phyloP scores from a whole-genome alignment of 2,888 invertebrate species.

The Hyalella azteca region DNA sequence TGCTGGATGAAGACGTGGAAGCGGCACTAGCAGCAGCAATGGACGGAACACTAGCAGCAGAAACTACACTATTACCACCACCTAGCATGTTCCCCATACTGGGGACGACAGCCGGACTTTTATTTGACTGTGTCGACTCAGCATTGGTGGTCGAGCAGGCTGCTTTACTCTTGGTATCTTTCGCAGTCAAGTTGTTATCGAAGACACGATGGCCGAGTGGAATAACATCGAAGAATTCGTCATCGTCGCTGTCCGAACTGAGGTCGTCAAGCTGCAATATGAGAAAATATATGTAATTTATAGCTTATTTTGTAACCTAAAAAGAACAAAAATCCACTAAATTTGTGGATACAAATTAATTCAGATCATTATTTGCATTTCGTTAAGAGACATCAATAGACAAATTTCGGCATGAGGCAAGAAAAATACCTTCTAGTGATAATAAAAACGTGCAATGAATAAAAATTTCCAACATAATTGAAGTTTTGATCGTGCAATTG shows the following conservation, averaged over 20 bases:
- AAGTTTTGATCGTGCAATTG: no score
- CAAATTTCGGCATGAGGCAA: no score
- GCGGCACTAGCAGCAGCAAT: background rate
- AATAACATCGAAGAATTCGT: constrained; percentile 57
- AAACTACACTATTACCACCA: background rate
- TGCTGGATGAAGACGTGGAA: background rate
- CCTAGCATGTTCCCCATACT: constrained; percentile 24
- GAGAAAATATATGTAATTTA: background rate
- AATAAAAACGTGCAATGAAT: no score
- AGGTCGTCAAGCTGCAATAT: constrained; percentile 56
- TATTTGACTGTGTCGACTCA: background rate
- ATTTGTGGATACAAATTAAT: background rate
- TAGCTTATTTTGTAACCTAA: background rate
- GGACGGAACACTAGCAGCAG: background rate
- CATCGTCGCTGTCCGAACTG: constrained; percentile 56
- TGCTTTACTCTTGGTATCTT: background rate
- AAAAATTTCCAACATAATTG: no score
- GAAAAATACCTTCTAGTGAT: no score
- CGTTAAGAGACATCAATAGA: no score
- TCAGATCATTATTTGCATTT: no score
- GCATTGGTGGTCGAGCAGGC: background rate
- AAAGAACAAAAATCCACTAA: background rate
- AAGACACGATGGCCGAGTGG: constrained; percentile 32
- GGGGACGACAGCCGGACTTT: background rate
- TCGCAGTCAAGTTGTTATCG: background rate